These are phyloP conservation scores for Eupithecia tripunctaria DNA, from an alignment of 2,888 invertebrate species.

Conservation along the genomic window DNA sequence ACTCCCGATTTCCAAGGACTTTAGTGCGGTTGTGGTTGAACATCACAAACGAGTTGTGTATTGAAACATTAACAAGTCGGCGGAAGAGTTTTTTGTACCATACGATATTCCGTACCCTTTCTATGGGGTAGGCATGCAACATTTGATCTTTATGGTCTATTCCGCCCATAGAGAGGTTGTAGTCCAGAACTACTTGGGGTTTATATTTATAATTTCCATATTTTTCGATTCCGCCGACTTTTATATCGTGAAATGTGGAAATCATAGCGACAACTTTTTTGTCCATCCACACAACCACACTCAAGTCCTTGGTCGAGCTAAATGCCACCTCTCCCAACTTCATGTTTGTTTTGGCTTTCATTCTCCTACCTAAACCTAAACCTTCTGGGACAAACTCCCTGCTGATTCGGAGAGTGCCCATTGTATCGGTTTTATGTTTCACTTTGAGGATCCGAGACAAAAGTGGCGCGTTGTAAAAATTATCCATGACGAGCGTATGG, in stretches of 20 bases:
- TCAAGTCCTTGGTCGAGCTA: no score
- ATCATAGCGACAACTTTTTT: neutral
- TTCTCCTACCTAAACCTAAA: no score
- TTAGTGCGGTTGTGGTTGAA: slow-evolving; percentile 4
- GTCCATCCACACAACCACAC: neutral
- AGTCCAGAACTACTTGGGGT: neutral
- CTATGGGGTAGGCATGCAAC: neutral
- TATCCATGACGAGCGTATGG: no score
- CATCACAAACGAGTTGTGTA: neutral
- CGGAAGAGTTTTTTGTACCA: slow-evolving; percentile 4
- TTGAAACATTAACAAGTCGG: neutral
- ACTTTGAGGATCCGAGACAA: no score
- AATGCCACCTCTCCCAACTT: no score
- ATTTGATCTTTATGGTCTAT: neutral
- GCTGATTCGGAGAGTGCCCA: no score
- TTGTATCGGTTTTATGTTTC: no score
- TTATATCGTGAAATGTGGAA: neutral
- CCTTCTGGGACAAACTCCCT: no score
- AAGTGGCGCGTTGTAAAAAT: no score
- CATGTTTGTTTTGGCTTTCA: no score
- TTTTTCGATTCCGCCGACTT: neutral
- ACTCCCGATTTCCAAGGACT: neutral
- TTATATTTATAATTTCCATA: neutral
- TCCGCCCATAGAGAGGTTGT: neutral
- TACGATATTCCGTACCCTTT: neutral